Base-by-base conservation (phyloP, 2,888 invertebrate species). In the Anarsia innoxiella region DNA sequence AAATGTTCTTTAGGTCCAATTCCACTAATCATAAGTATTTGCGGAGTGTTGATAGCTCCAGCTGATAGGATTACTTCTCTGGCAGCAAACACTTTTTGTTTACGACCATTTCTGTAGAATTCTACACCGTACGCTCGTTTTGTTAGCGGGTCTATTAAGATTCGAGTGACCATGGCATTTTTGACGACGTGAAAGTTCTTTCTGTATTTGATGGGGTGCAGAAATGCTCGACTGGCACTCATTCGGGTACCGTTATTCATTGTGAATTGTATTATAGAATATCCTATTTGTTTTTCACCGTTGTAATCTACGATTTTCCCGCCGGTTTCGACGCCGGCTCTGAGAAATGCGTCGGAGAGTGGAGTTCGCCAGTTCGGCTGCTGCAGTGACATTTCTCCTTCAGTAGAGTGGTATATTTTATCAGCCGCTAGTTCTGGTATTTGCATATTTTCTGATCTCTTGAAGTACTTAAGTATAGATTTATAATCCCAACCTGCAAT, bases 11-110 rank as follows among this genome's bases (percentile, higher is more conserved):
- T 70, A 0, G 91, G 91, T 3, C 93, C 92, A 5, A 94, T 85
- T 1, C 95, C 95, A 10, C 93, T 93, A 12, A 95, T 66, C 92
- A 95, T 90, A 26, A 96, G 77, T 26, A 95, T 61, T 58, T 95
- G 94, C 0, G 95, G 94, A 1, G 93, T 89, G 53, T 91, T 91
- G 29, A 95, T 86, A 1, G 94, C 84, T 1, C 95, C 95, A 1
- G 92, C 93, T 11, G 92, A 90, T 10, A 96, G 59, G 45, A 95
- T 91, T 0, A 95, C 87, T 67, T 93, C 93, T 50, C 87, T 87
- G 36, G 79, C 83, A 0, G 90, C 90, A 28, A 78, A 26, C 45
- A 86, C 46, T 48, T 51, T 34, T 52, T 70, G 31, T 59, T 66
- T 79, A 31, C 72, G 71, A 1, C 87, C 87, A 9, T 75, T 66